Base-by-base conservation (phyloP, 2,888 invertebrate genomes). In the Rhagonycha fulva region DNA sequence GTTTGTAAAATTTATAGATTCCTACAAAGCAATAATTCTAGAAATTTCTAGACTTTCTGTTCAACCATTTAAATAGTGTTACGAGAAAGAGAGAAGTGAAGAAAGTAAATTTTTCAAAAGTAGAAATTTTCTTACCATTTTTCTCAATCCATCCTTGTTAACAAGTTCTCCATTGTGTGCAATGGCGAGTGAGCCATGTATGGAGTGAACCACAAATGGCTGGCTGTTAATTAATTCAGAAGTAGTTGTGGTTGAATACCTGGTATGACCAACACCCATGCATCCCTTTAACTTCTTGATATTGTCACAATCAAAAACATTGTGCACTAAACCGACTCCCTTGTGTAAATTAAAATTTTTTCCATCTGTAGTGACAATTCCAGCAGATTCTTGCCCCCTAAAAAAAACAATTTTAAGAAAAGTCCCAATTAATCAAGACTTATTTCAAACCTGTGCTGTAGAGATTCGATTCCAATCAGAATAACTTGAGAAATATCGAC, bases 141-240 rank as follows among this genome's bases (percentile, higher is more conserved):
- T 93, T 78, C 98, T 90, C 26, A 98, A 89, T 70, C 94, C 93
- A 83, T 94, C 93, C 74, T 97, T 96, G 88, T 99, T 98, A 72
- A 98, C 96, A 23, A 99, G 91, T 86, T 99, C 98, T 0, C 99
- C 99, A 87, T 99, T 99, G 87, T 99, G 99, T 0, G 98, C 99
- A 30, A 98, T 95, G 0, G 98, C 97, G 71, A 99, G 89, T 1
- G 95, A 94, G 0, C 99, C 99, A 86, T 98, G 97, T 24, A 96
- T 94, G 2, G 98, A 98, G 88, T 99, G 98, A 0, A 99, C 98
- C 23, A 99, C 97, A 88, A 99, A 99, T 0, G 99, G 99, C 87
- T 99, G 99, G 83, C 98, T 98, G 88, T 98, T 98, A 78, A 97
- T 94, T 85, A 95, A 94, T 84, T 98, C 97, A 0, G 97, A 97